phyloP scores from a whole-genome alignment of 2,888 invertebrate species.

The Buathra laborator region DNA sequence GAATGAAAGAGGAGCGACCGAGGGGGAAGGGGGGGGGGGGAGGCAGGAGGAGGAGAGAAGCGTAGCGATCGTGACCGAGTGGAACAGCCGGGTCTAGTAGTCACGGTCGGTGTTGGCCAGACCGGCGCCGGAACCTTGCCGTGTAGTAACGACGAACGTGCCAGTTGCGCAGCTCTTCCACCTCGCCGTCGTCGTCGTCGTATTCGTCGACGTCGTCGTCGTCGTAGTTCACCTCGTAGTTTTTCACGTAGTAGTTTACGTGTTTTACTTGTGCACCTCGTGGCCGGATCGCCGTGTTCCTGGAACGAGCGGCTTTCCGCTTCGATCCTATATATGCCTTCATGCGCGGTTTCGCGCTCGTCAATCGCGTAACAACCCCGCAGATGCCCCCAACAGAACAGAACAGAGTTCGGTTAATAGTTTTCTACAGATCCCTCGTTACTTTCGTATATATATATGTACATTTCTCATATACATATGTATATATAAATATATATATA shows the following conservation, averaged over 20 bases:
- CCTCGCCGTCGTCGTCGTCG: constrained; percentile 27
- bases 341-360: constrained; percentile 16
- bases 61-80: constrained; percentile 51
- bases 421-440: background rate
- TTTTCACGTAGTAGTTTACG: constrained; percentile 46
- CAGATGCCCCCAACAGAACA: background rate
- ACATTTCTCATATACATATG: background rate
- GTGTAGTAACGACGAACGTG: constrained; percentile 50
- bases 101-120: constrained; percentile 60
- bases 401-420: background rate
- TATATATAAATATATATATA: background rate
- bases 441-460: background rate
- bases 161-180: constrained; percentile 39
- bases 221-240: constrained; percentile 10
- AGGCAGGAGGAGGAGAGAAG: constrained; percentile 17
- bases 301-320: constrained; percentile 37
- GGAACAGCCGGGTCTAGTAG: constrained; percentile 59
- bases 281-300: constrained; percentile 49
- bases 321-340: background rate
- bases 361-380: background rate
- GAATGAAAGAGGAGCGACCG: constrained; percentile 8
- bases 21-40: background rate
- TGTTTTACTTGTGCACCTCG: constrained; percentile 47
- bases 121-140: constrained; percentile 59
- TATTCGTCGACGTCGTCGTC: constrained; percentile 14